phyloP scores from a whole-genome alignment of 2,888 invertebrate genomes.

The Lycocerus yunnanus region DNA sequence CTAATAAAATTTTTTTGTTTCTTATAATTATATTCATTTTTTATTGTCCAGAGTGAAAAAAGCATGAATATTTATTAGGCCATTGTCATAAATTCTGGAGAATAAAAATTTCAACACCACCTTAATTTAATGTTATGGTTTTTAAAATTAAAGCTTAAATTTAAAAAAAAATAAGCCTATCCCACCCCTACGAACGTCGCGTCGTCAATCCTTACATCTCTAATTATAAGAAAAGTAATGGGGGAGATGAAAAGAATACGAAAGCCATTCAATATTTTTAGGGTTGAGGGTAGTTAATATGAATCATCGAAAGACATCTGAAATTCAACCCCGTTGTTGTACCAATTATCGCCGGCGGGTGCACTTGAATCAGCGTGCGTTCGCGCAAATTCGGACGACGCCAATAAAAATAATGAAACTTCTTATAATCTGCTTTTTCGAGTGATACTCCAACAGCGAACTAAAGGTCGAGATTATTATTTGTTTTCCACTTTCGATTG shows the following conservation, averaged over 20 bases:
- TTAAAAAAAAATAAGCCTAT: background rate
- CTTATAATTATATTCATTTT: background rate
- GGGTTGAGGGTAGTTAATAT: constrained; percentile 24
- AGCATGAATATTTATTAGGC: background rate
- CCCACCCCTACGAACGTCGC: background rate
- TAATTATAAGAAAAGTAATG: background rate
- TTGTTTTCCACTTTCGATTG: constrained; percentile 18
- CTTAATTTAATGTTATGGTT: background rate
- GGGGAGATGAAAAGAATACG: constrained; percentile 3
- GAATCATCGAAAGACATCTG: constrained; percentile 34
- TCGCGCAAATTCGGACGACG: constrained; percentile 28
- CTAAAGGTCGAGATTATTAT: constrained; percentile 20
- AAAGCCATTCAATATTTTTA: constrained; percentile 29
- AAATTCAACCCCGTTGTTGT: constrained; percentile 32
- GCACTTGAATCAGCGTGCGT: constrained; percentile 32
- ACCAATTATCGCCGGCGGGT: constrained; percentile 34
- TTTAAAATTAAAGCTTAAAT: background rate
- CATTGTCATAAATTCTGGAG: background rate
- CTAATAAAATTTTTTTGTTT: background rate
- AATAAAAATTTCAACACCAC: background rate
- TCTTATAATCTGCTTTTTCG: constrained; percentile 23
- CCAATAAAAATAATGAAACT: constrained; percentile 35
- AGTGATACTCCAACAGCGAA: constrained; percentile 9
- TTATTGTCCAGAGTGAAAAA: background rate
- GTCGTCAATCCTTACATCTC: background rate